phyloP scores from a whole-genome alignment of 2,888 invertebrate genomes.

The Herminia tarsipennalis region DNA sequence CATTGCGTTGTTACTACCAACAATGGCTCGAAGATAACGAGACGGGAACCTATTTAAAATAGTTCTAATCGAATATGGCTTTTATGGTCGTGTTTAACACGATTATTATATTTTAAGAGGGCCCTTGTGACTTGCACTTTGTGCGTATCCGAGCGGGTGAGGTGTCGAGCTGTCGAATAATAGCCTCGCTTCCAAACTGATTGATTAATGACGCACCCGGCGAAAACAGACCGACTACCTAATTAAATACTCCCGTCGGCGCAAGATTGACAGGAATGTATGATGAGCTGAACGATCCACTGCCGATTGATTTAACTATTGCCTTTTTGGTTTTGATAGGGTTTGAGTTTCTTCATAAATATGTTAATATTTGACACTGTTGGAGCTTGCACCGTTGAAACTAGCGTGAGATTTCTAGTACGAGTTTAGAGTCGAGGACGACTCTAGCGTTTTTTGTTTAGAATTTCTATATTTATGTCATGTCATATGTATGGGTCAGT shows the following conservation, averaged over 20 bases:
- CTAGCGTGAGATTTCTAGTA: too few species aligned
- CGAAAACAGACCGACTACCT: constrained; percentile 79
- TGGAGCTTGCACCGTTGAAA: too few species aligned
- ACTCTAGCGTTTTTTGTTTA: too few species aligned
- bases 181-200: constrained; percentile 68
- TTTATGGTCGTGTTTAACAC: constrained; percentile 83
- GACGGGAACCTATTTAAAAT: constrained; percentile 80
- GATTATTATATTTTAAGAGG: constrained; percentile 85
- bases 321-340: constrained; percentile 10
- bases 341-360: neutral
- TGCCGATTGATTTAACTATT: constrained; percentile 40
- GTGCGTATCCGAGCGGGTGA: constrained; percentile 58
- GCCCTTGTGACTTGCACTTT: constrained; percentile 82
- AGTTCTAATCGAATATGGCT: constrained; percentile 81
- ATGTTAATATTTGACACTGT: constrained; percentile 2
- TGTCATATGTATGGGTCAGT: too few species aligned
- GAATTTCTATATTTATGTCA: too few species aligned
- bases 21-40: constrained; percentile 75
- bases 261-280: constrained; percentile 50
- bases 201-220: constrained; percentile 82
- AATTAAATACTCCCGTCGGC: constrained; percentile 73
- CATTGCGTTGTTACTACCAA: constrained; percentile 67
- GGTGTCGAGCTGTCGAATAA: constrained; percentile 81
- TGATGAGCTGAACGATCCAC: constrained; percentile 51
- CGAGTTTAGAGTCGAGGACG: too few species aligned